Conservation (phyloP, 1,140 invertebrate genomes). For the Anastrepha obliqua region DNA sequence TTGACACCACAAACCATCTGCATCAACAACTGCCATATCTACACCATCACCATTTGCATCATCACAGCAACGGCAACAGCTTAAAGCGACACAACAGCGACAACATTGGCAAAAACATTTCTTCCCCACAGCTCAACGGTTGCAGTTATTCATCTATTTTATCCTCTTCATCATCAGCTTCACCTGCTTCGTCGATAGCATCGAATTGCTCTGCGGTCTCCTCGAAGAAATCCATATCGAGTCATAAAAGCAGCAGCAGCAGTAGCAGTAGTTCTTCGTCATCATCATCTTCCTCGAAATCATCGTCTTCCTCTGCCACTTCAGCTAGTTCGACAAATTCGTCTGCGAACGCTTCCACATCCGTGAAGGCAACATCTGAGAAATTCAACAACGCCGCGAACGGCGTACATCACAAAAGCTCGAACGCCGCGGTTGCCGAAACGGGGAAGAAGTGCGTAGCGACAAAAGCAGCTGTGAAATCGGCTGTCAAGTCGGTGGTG, state of each 20-base stretch:
- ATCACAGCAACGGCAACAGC: constrained; percentile 31
- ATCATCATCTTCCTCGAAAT: constrained; percentile 52
- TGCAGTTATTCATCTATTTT: constrained; percentile 29
- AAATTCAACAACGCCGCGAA: not conserved
- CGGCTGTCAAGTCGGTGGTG: constrained; percentile 23
- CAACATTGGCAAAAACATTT: not conserved
- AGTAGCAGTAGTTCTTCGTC: constrained; percentile 43
- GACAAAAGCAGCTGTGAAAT: constrained; percentile 9
- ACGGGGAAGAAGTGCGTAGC: constrained; percentile 4
- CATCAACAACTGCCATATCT: constrained; percentile 55
- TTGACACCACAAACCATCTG: constrained; percentile 65
- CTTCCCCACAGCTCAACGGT: constrained; percentile 6
- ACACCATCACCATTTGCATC: constrained; percentile 59
- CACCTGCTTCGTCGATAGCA: constrained; percentile 69
- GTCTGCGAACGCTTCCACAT: constrained; percentile 17
- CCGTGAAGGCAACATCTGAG: not conserved
- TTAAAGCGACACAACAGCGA: constrained; percentile 36
- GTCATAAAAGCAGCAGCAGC: constrained; percentile 59
- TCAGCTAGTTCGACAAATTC: constrained; percentile 37
- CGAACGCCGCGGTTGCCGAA: not conserved
- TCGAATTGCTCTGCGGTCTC: constrained; percentile 69
- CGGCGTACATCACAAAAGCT: not conserved
- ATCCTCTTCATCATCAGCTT: constrained; percentile 62
- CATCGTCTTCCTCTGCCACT: constrained; percentile 46
- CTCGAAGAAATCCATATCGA: constrained; percentile 64